These are phyloP conservation scores for Drosophila fungiperda DNA, from an alignment of 2,888 invertebrate genomes.

Conservation along the genomic window DNA sequence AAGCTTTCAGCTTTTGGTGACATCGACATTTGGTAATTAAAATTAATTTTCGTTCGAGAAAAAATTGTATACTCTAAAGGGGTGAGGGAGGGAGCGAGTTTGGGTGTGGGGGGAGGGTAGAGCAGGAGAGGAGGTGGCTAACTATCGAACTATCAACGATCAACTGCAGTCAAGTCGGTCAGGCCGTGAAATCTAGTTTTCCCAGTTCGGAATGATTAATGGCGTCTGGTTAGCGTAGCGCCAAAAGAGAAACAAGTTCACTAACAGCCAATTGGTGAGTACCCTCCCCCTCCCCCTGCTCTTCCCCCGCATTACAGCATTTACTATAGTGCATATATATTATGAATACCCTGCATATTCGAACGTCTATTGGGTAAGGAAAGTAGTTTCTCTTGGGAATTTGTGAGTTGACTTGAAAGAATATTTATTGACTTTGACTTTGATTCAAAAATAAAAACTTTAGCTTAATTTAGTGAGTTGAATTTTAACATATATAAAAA, in stretches of 20 bases:
- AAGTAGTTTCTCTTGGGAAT: not conserved
- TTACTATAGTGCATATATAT: conserved; percentile 1
- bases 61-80: conserved; percentile 4
- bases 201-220: conserved; percentile 75
- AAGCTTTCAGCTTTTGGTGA: conserved; percentile 51
- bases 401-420: not conserved
- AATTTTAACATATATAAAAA: too few species aligned
- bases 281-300: conserved; percentile 1
- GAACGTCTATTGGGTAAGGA: not conserved
- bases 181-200: conserved; percentile 67
- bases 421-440: not conserved
- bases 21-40: conserved; percentile 68
- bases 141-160: conserved; percentile 16
- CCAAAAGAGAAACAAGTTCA: conserved; percentile 78
- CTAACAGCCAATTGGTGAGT: conserved; percentile 19
- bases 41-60: conserved; percentile 66
- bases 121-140: not conserved
- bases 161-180: conserved; percentile 49
- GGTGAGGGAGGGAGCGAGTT: not conserved
- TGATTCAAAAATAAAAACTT: not conserved
- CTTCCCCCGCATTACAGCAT: not conserved
- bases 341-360: not conserved
- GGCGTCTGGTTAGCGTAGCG: conserved; percentile 74
- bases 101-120: conserved; percentile 3
- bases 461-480: too few species aligned